Base-by-base conservation (phyloP, 2,888 invertebrate genomes). In the Empis livida region DNA sequence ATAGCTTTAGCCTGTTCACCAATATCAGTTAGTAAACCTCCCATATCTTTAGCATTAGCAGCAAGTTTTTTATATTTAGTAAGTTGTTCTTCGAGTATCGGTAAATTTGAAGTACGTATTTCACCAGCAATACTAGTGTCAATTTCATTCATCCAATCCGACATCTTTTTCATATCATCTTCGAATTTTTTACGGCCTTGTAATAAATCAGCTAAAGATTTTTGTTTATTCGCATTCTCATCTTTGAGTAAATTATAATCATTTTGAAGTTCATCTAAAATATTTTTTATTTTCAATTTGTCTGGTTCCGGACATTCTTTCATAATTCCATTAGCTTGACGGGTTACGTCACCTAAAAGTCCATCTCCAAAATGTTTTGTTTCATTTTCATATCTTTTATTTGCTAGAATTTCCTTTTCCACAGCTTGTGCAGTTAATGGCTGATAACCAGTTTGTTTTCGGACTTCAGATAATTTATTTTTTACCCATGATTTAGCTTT, bases 141-240 rank as follows among this genome's bases (percentile, higher is more conserved):
- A 27, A 89, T 89, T 70, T 94, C 88, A 55, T 88, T 85, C 37
- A 93, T 72, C 94, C 94, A 95, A 57, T 85, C 80, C 53, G 85
- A 81, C 61, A 89, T 83, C 58, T 82, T 82, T 48, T 85, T 83
- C 43, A 88, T 75, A 50, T 87, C 84, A 40, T 76, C 76, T 68
- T 95, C 94, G 57, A 91, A 89, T 42, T 83, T 77, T 59, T 80
- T 84, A 50, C 93, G 77, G 13, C 83, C 82, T 63, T 84, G 80
- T 11, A 89, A 69, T 11, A 88, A 72, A 67, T 85, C 84, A 37
- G 75, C 77, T 23, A 92, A 67, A 1, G 80, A 78, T 49, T 79
- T 75, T 51, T 84, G 75, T 57, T 85, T 85, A 47, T 83, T 81
- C 45, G 78, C 76, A 27, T 84, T 79, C 59, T 86, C 82, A 48